These are phyloP conservation scores for Arizona elegans DNA, from an alignment of 2,113 vertebrate genomes.

Conservation along the genomic window DNA sequence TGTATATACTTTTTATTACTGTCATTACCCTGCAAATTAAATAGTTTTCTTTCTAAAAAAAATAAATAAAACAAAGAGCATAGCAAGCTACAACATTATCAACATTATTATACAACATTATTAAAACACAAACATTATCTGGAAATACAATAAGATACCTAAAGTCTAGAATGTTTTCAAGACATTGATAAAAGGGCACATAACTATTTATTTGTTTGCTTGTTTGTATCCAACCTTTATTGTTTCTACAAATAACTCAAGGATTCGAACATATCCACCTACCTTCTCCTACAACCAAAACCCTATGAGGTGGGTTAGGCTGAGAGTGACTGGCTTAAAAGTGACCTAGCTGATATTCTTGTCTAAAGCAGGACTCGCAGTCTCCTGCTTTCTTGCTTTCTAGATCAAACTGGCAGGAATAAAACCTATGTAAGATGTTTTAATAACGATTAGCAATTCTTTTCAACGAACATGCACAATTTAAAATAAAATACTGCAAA, in stretches of 20 bases:
- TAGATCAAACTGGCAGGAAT: not conserved
- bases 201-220: not conserved
- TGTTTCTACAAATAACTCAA: not conserved
- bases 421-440: not conserved
- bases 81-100: not conserved
- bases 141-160: not conserved
- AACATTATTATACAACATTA: no score
- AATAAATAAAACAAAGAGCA: not conserved
- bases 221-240: not conserved
- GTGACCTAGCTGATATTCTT: not conserved
- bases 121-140: not conserved
- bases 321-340: not conserved
- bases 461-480: not conserved
- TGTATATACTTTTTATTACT: not conserved
- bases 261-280: not conserved
- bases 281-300: not conserved
- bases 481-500: not conserved
- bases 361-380: not conserved
- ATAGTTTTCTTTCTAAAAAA: not conserved
- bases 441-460: not conserved
- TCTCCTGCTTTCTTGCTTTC: not conserved
- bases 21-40: not conserved
- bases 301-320: not conserved
- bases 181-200: not conserved
- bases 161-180: not conserved